Evolutionary conservation across 2,113 vertebrate genomes (phyloP), one percentile per base, ranked within the genome.

Genomic region (Apeltes quadracus): DNA sequence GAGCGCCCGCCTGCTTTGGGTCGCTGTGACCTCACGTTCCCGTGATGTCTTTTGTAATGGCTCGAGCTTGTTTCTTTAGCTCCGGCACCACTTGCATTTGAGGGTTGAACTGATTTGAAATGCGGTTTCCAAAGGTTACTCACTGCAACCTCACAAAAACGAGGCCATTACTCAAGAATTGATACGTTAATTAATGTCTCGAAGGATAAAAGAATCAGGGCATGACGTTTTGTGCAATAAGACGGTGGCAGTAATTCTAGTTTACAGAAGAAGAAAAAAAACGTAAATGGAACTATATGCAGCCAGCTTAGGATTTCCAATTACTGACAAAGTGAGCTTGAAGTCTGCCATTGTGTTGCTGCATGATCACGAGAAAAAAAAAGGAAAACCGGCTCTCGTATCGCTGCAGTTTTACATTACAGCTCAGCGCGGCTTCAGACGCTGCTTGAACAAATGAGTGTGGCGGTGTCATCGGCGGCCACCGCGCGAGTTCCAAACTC

Each of bases 391-490:
- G 18, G 5, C 29, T 59, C 36, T 61, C 23, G 50, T 59, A 4
- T 22, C 7, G 1, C 39, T 29, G 13, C 38, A 20, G 69, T 78
- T 75, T 69, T 29, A 36, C 36, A 43, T 62, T 68, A 62, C 66
- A 61, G 68, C 62, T 61, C 51, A 54, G 53, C 39, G 3, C 64
- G 44, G n/a, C 58, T 61, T 79, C 46, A 62, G 38, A 67, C 14
- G 71, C 58, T 38, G 43, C 70, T 85, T 55, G 55, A 86, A 85
- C 73, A 83, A 83, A 78, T 38, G 39, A 76, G 59, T 32, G 50
- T 13, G 20, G 53, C 68, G 14, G 54, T 54, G 44, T 76, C 66
- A 56, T 69, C 71, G 32, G 5, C 32, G 32, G 22, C 75, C 65
- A 46, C 13, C 53, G 41, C 48, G 25, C 41, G 67, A 72, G 22